A percentile compares a stretch with the other conserved stretches of the same genome.
These are phyloP conservation scores for Zonitis immaculata DNA, from an alignment of 2,888 invertebrate genomes.

Conservation along the genomic window DNA sequence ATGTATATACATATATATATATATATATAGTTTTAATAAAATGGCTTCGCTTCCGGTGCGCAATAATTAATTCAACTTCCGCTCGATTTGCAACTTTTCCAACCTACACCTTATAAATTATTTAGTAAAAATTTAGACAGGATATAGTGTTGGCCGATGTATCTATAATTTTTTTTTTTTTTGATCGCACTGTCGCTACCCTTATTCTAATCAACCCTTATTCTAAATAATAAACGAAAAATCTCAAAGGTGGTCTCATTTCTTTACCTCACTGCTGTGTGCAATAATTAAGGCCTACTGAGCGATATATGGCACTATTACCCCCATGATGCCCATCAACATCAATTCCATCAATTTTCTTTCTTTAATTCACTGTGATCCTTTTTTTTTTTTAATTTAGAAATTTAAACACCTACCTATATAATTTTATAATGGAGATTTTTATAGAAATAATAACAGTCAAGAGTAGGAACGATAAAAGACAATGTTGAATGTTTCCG, in stretches of 20 bases:
- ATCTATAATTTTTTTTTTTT: no score
- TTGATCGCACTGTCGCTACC: no score
- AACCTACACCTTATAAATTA: not conserved
- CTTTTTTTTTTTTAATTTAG: slow-evolving; percentile 3
- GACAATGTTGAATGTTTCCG: no score
- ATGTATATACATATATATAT: no score
- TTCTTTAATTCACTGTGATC: slow-evolving; percentile 13
- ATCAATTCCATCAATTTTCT: slow-evolving; percentile 27
- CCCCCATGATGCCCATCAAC: slow-evolving; percentile 28
- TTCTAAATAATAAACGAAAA: slow-evolving; percentile 12
- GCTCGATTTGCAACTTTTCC: not conserved
- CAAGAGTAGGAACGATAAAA: not conserved
- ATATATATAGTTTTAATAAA: not conserved
- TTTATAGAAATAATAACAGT: no score
- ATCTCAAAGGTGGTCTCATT: slow-evolving; percentile 29
- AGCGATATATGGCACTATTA: slow-evolving; percentile 36
- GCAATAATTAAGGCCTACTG: slow-evolving; percentile 31
- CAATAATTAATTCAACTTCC: not conserved
- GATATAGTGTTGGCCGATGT: no score
- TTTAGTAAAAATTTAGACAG: no score
- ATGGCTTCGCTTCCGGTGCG: slow-evolving; percentile 1
- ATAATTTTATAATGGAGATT: not conserved
- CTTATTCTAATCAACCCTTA: slow-evolving; percentile 26
- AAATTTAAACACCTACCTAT: slow-evolving; percentile 3
- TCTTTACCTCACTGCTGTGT: slow-evolving; percentile 18